Conservation (phyloP, 2,888 invertebrate species). For the Lottia gigantea region DNA sequence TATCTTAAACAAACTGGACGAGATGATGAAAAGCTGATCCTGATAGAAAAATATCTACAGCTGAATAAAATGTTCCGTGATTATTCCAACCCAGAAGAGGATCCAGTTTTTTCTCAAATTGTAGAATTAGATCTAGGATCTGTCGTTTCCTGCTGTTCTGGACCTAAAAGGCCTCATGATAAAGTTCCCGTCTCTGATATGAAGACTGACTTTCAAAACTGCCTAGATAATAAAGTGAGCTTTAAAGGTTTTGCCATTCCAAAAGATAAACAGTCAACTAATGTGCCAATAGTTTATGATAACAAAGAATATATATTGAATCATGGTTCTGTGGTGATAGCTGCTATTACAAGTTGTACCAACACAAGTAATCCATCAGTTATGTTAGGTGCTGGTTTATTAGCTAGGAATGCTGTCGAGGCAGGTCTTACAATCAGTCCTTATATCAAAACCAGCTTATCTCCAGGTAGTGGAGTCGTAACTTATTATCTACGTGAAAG, state of each 20-base stretch:
- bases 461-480: conserved; percentile 95
- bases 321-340: conserved; percentile 95
- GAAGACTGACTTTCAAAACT: conserved; percentile 87
- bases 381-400: conserved; percentile 89
- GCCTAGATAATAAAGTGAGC: conserved; percentile 81
- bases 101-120: conserved; percentile 84
- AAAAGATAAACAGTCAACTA: conserved; percentile 73
- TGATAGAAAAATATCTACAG: conserved; percentile 85
- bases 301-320: conserved; percentile 81
- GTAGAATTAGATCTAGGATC: conserved; percentile 86
- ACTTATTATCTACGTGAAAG: conserved; percentile 91
- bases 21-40: conserved; percentile 75
- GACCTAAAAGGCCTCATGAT: conserved; percentile 97
- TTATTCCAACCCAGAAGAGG: conserved; percentile 79
- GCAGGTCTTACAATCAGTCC: conserved; percentile 89
- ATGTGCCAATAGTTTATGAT: conserved; percentile 84
- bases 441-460: conserved; percentile 95
- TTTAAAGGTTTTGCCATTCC: conserved; percentile 83
- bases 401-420: conserved; percentile 94
- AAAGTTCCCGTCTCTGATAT: conserved; percentile 89
- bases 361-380: conserved; percentile 98
- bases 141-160: conserved; percentile 94
- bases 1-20: conserved; percentile 91
- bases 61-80: conserved; percentile 86
- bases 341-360: conserved; percentile 97